Base-by-base conservation (phyloP, 2,888 invertebrate genomes). In the Agrochola litura region DNA sequence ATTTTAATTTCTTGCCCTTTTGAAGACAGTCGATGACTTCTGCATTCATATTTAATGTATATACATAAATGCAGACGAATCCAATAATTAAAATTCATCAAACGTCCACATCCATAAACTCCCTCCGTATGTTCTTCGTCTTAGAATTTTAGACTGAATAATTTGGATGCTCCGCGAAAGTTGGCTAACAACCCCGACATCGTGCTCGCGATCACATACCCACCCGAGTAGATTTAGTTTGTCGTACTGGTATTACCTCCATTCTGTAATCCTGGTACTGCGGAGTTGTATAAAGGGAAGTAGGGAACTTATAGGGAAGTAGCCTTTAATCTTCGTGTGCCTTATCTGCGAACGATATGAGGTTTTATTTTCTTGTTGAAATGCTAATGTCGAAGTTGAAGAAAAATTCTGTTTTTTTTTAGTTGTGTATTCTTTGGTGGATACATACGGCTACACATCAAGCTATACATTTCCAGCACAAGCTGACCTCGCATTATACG, bases 131-230 rank as follows among this genome's bases (percentile, higher is more conserved):
- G 77, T 89, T 79, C 67, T 0, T 12, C 77, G 83, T 86, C 87
- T 91, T 84, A 82, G 82, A 91, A 89, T 91, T 91, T 88, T 85
- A 88, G 90, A 87, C 91, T 92, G 92, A 93, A 94, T 93, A 93
- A 94, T 93, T 93, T 90, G 91, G 89, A 93, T 94, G 90, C 91
- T 90, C 89, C 81, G 83, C 84, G 87, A 90, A 92, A 94, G 92
- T 94, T 93, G 83, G 88, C 89, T 91, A 92, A 92, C 92, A 92
- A 92, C 89, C 90, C 88, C 89, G 89, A 88, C 88, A 88, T 88
- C 77, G 84, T 73, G 83, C 79, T 84, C 84, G 89, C 80, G 87
- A 87, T 88, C 86, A 86, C 87, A 88, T 87, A 87, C 87, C 82
- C 77, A 78, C 78, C 81, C 81, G 80, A 81, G 75, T 82, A 79